Evolutionary conservation across 2,113 vertebrate species (phyloP).

Genomic region (Plectropomus leopardus): DNA sequence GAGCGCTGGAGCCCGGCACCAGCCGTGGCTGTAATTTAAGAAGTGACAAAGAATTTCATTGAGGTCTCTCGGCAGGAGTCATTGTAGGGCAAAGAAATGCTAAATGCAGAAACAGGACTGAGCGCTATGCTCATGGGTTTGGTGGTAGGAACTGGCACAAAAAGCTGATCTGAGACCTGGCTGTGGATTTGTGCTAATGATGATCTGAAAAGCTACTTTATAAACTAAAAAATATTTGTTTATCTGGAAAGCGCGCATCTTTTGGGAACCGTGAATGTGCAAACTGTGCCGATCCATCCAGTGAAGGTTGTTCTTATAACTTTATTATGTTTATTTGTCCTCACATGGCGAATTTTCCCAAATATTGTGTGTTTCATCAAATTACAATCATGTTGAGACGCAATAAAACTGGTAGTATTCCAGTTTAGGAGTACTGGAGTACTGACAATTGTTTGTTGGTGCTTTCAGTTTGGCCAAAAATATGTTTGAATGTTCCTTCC

Average conservation of each 20-base stretch:
- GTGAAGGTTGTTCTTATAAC: not conserved
- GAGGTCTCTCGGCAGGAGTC: constrained; percentile 37
- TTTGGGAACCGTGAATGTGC: no score
- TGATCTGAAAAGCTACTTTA: constrained; percentile 1
- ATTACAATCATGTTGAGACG: not conserved
- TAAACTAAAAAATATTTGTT: not conserved
- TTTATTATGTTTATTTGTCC: not conserved
- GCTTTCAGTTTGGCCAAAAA: no score
- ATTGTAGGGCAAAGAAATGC: constrained; percentile 33
- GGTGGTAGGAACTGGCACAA: constrained; percentile 39
- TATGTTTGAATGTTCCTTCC: no score
- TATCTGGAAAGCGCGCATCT: not conserved
- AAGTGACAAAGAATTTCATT: constrained; percentile 38
- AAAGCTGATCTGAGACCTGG: constrained; percentile 32
- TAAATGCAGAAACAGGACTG: constrained; percentile 53
- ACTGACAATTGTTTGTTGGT: not conserved
- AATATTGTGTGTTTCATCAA: not conserved
- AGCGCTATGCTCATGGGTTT: constrained; percentile 30
- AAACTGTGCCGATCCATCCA: no score
- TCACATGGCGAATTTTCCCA: not conserved
- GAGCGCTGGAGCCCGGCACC: not conserved
- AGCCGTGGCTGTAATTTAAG: constrained; percentile 8
- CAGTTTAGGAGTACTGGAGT: no score
- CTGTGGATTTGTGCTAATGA: constrained; percentile 26
- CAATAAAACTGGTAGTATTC: no score